Conservation (phyloP, 2,797 vertebrate species). For the Taenioides sp. region DNA sequence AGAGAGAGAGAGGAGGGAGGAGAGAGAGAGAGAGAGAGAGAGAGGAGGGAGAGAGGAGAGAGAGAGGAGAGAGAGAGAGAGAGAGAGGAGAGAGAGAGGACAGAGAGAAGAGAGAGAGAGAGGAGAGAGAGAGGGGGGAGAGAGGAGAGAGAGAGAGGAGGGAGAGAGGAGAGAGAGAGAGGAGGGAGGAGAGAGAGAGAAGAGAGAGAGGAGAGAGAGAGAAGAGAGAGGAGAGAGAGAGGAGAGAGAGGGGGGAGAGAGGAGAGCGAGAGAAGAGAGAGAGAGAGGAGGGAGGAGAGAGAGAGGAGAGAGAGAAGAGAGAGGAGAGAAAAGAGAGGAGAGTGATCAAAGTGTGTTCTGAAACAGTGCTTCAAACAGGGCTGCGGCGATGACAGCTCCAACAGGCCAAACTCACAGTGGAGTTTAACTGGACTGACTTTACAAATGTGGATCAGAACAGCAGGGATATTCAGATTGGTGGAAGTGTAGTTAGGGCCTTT, state of each 20-base stretch:
- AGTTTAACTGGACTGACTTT: conserved; percentile 25
- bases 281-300: no score
- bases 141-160: conserved; percentile 61
- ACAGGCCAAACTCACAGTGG: conserved; percentile 59
- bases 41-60: conserved; percentile 49
- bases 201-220: conserved; percentile 56
- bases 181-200: no score
- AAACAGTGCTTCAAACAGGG: conserved; percentile 72
- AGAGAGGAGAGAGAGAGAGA: conserved; percentile 45
- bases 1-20: conserved; percentile 60
- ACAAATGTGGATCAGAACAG: conserved; percentile 9
- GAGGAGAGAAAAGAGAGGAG: conserved; percentile 51
- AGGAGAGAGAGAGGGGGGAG: conserved; percentile 44
- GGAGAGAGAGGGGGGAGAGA: conserved; percentile 56
- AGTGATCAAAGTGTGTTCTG: conserved; percentile 79
- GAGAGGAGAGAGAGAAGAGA: conserved; percentile 49
- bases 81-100: conserved; percentile 55
- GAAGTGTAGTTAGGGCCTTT: not conserved
- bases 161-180: no score
- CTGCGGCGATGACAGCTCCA: conserved; percentile 69
- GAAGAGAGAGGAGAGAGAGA: no score
- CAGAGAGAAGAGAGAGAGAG: conserved; percentile 52
- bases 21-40: conserved; percentile 42
- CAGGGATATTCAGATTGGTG: not conserved
- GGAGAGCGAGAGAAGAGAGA: no score